phyloP scores from a whole-genome alignment of 2,797 vertebrate species.

The Brachyalestes nurse region DNA sequence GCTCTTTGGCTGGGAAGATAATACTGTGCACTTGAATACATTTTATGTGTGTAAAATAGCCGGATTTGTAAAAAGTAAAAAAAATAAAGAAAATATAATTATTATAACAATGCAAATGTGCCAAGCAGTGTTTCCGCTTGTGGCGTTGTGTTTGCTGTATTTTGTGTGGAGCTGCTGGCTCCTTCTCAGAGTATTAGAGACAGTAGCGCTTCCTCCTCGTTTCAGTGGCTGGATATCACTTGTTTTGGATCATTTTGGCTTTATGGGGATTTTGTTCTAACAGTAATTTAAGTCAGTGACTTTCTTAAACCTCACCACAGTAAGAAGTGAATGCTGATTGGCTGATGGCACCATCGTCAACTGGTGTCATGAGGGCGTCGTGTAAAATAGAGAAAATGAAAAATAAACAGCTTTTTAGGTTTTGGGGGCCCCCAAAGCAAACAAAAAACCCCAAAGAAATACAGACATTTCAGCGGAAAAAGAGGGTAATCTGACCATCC shows the following conservation, averaged over 20 bases:
- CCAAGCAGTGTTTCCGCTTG: constrained; percentile 65
- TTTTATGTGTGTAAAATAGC: constrained; percentile 78
- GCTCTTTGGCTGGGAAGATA: constrained; percentile 73
- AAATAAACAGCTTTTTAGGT: too few species aligned
- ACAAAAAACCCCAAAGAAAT: too few species aligned
- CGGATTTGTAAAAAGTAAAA: constrained; percentile 80
- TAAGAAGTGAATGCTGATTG: background rate
- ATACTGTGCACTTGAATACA: constrained; percentile 79
- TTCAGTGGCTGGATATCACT: background rate
- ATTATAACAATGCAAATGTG: constrained; percentile 73
- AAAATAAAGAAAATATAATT: constrained; percentile 82
- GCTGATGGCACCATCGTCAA: background rate
- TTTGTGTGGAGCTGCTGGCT: constrained; percentile 14
- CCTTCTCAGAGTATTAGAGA: background rate
- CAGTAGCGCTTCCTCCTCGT: too few species aligned
- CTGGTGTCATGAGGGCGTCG: background rate
- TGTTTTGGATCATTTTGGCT: background rate
- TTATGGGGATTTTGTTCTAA: background rate
- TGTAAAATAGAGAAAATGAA: too few species aligned
- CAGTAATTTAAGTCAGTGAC: background rate
- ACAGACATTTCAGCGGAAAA: too few species aligned
- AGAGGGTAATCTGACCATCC: too few species aligned
- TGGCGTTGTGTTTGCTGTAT: constrained; percentile 29
- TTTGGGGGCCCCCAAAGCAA: background rate
- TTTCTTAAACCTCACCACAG: background rate